phyloP scores from a whole-genome alignment of 2,888 invertebrate genomes.

The Luffia ferchaultella region DNA sequence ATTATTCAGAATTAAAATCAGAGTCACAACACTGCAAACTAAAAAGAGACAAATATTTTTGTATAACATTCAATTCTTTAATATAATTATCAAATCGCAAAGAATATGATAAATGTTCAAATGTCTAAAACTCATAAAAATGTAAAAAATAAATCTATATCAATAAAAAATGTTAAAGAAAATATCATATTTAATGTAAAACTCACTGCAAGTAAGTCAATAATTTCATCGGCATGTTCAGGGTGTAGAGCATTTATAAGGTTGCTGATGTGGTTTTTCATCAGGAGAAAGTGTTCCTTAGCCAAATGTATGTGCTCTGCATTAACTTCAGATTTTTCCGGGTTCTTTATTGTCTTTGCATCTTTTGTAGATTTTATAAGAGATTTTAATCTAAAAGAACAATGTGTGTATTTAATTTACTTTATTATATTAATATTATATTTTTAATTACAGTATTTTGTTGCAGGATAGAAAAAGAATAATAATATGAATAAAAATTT shows the following conservation, averaged over 20 bases:
- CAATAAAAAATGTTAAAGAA: too few relatives aligned
- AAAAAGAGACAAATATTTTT: too few relatives aligned
- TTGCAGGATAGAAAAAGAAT: too few relatives aligned
- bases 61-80: too few relatives aligned
- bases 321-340: slow-evolving; percentile 22
- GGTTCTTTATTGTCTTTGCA: slow-evolving; percentile 28
- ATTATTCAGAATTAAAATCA: not conserved
- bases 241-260: slow-evolving; percentile 40
- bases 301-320: slow-evolving; percentile 35
- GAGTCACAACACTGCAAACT: not conserved
- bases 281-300: slow-evolving; percentile 30
- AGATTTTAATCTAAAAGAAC: slow-evolving; percentile 29
- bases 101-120: not conserved
- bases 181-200: too few relatives aligned
- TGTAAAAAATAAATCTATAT: slow-evolving; percentile 3
- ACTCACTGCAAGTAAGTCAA: slow-evolving; percentile 39
- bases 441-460: too few relatives aligned
- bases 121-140: too few relatives aligned
- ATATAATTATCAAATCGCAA: not conserved
- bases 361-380: slow-evolving; percentile 32
- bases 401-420: too few relatives aligned
- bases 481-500: too few relatives aligned
- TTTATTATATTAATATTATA: too few relatives aligned
- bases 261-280: slow-evolving; percentile 37
- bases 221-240: slow-evolving; percentile 24